Evolutionary conservation across 1,140 invertebrate genomes (phyloP).

Genomic region (Druon quercuslanigerum): DNA sequence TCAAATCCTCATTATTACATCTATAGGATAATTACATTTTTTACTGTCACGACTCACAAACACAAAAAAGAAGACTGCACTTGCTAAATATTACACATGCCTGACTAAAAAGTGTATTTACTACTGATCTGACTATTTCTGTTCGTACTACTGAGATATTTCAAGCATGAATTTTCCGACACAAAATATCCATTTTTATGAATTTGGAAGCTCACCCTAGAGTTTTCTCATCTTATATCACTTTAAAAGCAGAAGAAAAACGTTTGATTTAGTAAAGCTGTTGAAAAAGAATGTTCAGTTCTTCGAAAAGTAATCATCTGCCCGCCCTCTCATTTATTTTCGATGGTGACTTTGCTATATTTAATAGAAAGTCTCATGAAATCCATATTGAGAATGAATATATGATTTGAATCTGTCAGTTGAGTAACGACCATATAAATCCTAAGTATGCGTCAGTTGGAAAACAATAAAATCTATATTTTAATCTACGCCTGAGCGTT

Average conservation of each 20-base stretch:
- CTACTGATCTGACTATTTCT: no score
- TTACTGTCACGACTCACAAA: no score
- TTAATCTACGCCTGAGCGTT: slow-evolving; percentile 65
- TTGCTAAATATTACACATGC: no score
- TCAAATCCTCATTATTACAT: no score
- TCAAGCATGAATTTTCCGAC: no score
- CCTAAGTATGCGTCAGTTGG: slow-evolving; percentile 54
- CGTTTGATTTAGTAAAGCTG: slow-evolving; percentile 19
- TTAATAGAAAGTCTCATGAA: slow-evolving; percentile 66
- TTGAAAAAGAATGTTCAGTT: slow-evolving; percentile 30
- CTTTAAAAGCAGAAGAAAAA: background rate
- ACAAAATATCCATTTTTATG: no score
- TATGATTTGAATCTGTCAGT: slow-evolving; percentile 52
- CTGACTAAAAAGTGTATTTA: no score
- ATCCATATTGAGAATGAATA: slow-evolving; percentile 65
- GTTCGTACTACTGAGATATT: no score
- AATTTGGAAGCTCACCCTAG: background rate
- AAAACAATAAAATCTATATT: slow-evolving; percentile 75
- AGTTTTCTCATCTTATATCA: background rate
- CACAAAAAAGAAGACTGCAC: no score
- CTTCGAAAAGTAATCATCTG: slow-evolving; percentile 3
- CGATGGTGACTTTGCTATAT: slow-evolving; percentile 45
- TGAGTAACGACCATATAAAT: slow-evolving; percentile 69
- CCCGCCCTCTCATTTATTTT: slow-evolving; percentile 31
- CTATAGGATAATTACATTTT: no score